Base-by-base conservation (phyloP, 1,140 invertebrate genomes). In the Heliconius congener region DNA sequence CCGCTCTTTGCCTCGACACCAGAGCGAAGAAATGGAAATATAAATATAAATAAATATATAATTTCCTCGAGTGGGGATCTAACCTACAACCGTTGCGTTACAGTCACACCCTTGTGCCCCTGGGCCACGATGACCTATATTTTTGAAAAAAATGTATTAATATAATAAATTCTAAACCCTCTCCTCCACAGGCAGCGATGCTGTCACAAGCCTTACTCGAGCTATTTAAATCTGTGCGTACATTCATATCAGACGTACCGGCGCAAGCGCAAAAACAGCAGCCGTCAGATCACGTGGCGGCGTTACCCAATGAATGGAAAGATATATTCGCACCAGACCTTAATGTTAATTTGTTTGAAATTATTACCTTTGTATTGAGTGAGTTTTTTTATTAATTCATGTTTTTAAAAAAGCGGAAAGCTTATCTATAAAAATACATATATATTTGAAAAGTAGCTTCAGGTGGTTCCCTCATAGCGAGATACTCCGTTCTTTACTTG, bases 161-260 rank as follows among this genome's bases (percentile, higher is more conserved):
- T 34, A 34, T 34, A 34, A 34, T 34, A 8, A 4, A 34, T 34
- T 34, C 6, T 34, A 34, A 34, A 19, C 18, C 18, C 8, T 52
- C 50, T 57, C 18, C 18, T 57, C 18, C 8, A 2, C 6, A 87
- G 86, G 81, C 82, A 74, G 81, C 83, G 74, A 86, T 55, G 85
- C 90, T 95, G 19, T 96, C 96, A 90, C 95, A 96, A 37, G 96
- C 96, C 0, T 95, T 96, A 27, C 94, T 99, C 82, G 96, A 96
- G 71, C 94, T 99, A 34, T 94, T 95, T 52, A 98, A 92, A 94
- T 99, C 71, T 99, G 99, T 90, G 95, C 96, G 82, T 96, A 97
- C 4, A 8, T 99, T 97, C 88, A 96, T 97, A 74, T 99, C 98
- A 91, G 97, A 98, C 86, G 96, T 97, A 82, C 99, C 99, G 94